A percentile compares a stretch with the other conserved stretches of the same genome.
phyloP scores from a whole-genome alignment of 2,797 vertebrate genomes.

The Coccyzus lansbergi region DNA sequence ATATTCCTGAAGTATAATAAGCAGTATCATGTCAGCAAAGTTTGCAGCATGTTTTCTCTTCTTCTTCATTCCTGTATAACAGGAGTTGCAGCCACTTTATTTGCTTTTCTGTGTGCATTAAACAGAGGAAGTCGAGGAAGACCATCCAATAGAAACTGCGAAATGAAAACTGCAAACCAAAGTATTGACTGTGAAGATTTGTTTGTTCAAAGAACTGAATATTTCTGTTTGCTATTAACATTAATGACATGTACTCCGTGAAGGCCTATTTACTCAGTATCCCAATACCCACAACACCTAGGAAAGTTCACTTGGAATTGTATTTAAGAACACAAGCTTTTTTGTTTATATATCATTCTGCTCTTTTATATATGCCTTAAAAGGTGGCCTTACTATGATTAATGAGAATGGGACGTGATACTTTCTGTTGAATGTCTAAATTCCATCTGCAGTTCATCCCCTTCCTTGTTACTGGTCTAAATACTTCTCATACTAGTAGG shows the following conservation, averaged over 20 bases:
- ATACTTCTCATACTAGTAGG: not conserved
- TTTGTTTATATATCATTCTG: not conserved
- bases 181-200: not conserved
- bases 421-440: not conserved
- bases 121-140: not conserved
- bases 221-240: not conserved
- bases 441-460: not conserved
- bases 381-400: not conserved
- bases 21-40: not conserved
- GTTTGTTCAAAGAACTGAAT: not conserved
- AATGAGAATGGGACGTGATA: not conserved
- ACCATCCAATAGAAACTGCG: not conserved
- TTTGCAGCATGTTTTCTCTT: not conserved
- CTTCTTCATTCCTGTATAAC: not conserved
- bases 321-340: not conserved
- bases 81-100: not conserved
- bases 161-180: not conserved
- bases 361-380: not conserved
- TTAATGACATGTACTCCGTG: not conserved
- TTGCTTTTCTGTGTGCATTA: not conserved
- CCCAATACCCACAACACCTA: not conserved
- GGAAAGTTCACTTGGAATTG: not conserved
- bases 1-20: not conserved
- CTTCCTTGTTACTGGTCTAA: not conserved
- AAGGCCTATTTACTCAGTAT: not conserved